Evolutionary conservation across 1,140 invertebrate species (phyloP).

Genomic region (Cyclina sinensis): DNA sequence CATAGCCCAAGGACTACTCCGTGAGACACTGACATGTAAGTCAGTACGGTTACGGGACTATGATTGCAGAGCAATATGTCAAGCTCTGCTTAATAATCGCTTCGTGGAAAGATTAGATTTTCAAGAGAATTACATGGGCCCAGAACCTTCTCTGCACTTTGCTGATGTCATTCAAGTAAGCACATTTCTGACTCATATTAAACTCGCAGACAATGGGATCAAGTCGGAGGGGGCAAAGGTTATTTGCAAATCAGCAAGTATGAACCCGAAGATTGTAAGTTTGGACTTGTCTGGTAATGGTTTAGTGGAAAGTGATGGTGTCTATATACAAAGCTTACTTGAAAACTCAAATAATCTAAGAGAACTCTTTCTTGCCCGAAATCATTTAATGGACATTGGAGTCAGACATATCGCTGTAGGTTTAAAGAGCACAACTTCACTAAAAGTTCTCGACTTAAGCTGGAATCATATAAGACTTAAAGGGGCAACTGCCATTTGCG

Average conservation of each 20-base stretch:
- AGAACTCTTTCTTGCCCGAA: slow-evolving; percentile 68
- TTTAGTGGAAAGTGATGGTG: slow-evolving; percentile 68
- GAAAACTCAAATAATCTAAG: slow-evolving; percentile 44
- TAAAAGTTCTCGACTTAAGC: slow-evolving; percentile 72
- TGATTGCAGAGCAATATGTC: not conserved
- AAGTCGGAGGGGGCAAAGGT: slow-evolving; percentile 28
- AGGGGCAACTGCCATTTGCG: slow-evolving; percentile 69
- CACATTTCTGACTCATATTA: slow-evolving; percentile 11
- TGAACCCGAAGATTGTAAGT: not conserved
- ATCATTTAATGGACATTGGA: slow-evolving; percentile 70
- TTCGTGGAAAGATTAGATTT: not conserved
- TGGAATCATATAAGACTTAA: slow-evolving; percentile 76
- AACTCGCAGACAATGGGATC: not conserved
- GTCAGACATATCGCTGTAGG: slow-evolving; percentile 66
- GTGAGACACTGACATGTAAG: slow-evolving; percentile 18
- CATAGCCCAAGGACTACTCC: not conserved
- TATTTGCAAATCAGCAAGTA: slow-evolving; percentile 15
- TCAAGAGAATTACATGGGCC: not conserved
- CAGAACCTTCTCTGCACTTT: not conserved
- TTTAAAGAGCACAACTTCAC: slow-evolving; percentile 62
- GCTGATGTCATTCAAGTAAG: not conserved
- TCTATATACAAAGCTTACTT: slow-evolving; percentile 54
- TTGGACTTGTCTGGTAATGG: slow-evolving; percentile 64
- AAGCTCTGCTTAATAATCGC: not conserved
- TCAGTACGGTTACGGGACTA: not conserved